phyloP scores from a whole-genome alignment of 2,797 vertebrate genomes.

The Poeciliopsis gracilis region DNA sequence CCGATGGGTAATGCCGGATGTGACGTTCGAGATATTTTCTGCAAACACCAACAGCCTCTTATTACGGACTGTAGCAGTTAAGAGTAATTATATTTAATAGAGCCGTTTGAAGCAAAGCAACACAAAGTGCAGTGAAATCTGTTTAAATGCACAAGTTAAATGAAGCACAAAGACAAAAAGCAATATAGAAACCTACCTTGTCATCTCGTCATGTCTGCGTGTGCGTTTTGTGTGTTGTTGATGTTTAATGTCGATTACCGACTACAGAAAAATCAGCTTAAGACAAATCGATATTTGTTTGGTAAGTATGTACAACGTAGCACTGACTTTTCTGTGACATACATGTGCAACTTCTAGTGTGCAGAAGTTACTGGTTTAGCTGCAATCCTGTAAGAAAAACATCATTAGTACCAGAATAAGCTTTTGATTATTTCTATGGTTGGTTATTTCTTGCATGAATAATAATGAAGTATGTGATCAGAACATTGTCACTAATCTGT shows the following conservation, averaged over 20 bases:
- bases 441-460: conserved; percentile 53
- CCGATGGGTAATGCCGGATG: conserved; percentile 6
- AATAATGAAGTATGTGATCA: conserved; percentile 21
- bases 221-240: conserved; percentile 55
- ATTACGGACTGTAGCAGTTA: conserved; percentile 55
- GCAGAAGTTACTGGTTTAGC: conserved; percentile 21
- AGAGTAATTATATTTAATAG: conserved; percentile 23
- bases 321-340: conserved; percentile 63
- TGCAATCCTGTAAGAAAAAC: conserved; percentile 18
- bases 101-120: conserved; percentile 46
- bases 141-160: conserved; percentile 26
- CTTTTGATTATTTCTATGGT: conserved; percentile 36
- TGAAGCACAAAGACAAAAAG: conserved; percentile 58
- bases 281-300: conserved; percentile 50
- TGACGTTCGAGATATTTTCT: conserved; percentile 23
- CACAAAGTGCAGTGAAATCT: conserved; percentile 24
- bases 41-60: conserved; percentile 16
- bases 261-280: conserved; percentile 29
- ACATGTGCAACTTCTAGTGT: conserved; percentile 40
- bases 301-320: conserved; percentile 62
- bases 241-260: conserved; percentile 34
- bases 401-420: conserved; percentile 36
- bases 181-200: conserved; percentile 55
- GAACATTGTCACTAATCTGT: conserved; percentile 12
- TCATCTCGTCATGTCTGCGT: conserved; percentile 52